A percentile compares a stretch with the other conserved stretches of the same genome.
Evolutionary conservation across 2,888 invertebrate genomes (phyloP).

Genomic region (Erynnis tages): DNA sequence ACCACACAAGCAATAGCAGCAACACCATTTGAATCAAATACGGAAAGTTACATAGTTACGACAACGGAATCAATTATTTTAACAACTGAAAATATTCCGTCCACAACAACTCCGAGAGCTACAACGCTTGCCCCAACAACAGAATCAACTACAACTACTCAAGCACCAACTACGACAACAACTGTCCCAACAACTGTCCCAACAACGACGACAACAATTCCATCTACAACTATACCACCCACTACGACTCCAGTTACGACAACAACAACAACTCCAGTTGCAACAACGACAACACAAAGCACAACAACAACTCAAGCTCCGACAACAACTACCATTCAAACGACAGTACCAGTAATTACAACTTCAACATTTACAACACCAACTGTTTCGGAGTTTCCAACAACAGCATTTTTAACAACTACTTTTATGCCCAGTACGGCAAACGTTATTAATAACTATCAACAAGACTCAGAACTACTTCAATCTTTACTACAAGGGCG

Average conservation of each 20-base stretch:
- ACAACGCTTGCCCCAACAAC: conserved; percentile 34
- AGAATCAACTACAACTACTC: conserved; percentile 37
- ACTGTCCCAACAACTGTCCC: conserved; percentile 31
- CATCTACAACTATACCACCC: conserved; percentile 34
- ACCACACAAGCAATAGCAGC: conserved; percentile 38
- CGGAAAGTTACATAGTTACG: conserved; percentile 31
- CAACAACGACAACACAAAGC: conserved; percentile 36
- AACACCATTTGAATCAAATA: conserved; percentile 37
- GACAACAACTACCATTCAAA: conserved; percentile 11
- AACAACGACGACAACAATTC: conserved; percentile 34
- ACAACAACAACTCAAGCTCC: conserved; percentile 13
- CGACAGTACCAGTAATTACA: conserved; percentile 29
- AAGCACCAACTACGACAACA: conserved; percentile 40
- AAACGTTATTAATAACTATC: conserved; percentile 48
- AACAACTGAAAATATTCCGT: conserved; percentile 27
- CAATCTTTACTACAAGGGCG: conserved; percentile 57
- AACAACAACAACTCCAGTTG: conserved; percentile 39
- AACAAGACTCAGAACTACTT: conserved; percentile 54
- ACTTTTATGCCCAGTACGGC: conserved; percentile 42
- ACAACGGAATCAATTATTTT: conserved; percentile 35
- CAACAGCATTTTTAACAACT: conserved; percentile 11
- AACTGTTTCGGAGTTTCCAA: conserved; percentile 28
- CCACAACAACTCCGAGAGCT: conserved; percentile 35
- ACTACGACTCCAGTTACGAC: conserved; percentile 29
- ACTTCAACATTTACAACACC: conserved; percentile 36